phyloP scores from a whole-genome alignment of 2,113 vertebrate genomes.

The Puma concolor region DNA sequence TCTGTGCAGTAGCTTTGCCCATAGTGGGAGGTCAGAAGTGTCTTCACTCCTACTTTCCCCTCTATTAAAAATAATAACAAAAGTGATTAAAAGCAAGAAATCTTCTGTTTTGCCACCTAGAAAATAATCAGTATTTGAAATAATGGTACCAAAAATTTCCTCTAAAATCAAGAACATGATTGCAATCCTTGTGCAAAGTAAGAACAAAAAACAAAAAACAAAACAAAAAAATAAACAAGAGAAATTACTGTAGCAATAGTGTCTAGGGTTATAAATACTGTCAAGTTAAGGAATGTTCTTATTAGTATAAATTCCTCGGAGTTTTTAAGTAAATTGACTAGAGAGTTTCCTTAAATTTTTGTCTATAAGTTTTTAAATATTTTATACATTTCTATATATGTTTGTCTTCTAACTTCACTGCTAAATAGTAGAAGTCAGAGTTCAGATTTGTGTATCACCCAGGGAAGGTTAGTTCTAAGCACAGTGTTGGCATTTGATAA shows the following conservation, averaged over 20 bases:
- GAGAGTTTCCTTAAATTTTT: background rate
- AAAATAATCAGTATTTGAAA: background rate
- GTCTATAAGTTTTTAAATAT: background rate
- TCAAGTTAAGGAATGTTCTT: background rate
- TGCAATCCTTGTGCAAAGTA: background rate
- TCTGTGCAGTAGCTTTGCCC: background rate
- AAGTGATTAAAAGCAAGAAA: background rate
- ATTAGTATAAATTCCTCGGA: background rate
- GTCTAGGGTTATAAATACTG: background rate
- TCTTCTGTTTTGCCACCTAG: background rate
- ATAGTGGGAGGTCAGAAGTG: background rate
- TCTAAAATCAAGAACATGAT: background rate
- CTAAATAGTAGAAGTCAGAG: background rate
- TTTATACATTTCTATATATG: background rate
- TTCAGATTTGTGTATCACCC: background rate
- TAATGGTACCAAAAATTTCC: background rate
- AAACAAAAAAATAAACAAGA: background rate
- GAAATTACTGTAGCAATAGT: background rate
- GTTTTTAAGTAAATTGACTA: background rate
- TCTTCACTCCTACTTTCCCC: background rate
- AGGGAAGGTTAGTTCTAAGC: background rate
- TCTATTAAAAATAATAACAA: background rate
- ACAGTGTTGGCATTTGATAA: background rate
- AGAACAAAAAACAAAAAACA: background rate
- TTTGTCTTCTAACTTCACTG: background rate